Evolutionary conservation across 2,888 invertebrate species (phyloP).

Genomic region (Scotopteryx bipunctaria): DNA sequence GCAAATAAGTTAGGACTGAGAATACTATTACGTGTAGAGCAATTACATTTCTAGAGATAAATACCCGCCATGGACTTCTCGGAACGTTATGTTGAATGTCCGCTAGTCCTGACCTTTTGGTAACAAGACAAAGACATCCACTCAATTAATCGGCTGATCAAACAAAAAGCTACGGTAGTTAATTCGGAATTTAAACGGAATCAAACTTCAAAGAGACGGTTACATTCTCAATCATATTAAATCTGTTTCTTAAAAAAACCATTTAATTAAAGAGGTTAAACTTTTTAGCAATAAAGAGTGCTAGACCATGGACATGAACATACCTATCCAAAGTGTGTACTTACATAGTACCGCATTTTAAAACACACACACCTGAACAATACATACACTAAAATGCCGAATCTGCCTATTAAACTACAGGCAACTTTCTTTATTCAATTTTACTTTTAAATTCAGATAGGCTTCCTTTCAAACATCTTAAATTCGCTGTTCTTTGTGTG

Average conservation of each 20-base stretch:
- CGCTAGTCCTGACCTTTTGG: slow-evolving; percentile 27
- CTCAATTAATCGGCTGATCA: slow-evolving; percentile 28
- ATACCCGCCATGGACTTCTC: slow-evolving; percentile 17
- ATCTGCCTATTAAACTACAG: no score
- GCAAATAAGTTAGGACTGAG: neutral
- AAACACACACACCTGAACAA: no score
- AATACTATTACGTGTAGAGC: neutral
- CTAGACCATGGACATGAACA: no score
- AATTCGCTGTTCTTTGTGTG: no score
- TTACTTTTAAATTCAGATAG: no score
- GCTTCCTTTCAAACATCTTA: no score
- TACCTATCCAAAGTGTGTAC: no score
- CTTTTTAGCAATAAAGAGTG: no score
- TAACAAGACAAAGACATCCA: slow-evolving; percentile 26
- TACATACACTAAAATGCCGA: no score
- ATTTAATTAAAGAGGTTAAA: no score
- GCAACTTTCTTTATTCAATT: no score
- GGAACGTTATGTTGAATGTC: slow-evolving; percentile 21
- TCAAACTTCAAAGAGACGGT: slow-evolving; percentile 10
- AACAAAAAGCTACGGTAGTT: slow-evolving; percentile 26
- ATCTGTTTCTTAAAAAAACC: neutral
- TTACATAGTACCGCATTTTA: no score
- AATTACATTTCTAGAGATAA: slow-evolving; percentile 11
- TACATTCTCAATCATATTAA: neutral
- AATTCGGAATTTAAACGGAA: slow-evolving; percentile 14